Percentiles rank a stretch among this genome's conserved stretches.
phyloP scores from a whole-genome alignment of 1,140 invertebrate genomes.

The Proctacanthus coquilletti region DNA sequence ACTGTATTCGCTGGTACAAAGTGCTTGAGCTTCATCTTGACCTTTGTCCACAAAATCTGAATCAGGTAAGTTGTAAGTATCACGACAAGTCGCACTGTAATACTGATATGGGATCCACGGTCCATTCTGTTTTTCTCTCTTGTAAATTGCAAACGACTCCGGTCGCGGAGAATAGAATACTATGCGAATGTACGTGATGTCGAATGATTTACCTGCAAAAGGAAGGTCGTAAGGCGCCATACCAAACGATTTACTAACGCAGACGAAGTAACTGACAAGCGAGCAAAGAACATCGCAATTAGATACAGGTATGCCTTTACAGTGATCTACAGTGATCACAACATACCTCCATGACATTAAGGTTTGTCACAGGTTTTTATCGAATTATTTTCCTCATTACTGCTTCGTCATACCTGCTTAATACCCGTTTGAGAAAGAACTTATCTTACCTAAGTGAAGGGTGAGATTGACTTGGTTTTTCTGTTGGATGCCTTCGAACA shows the following conservation, averaged over 20 bases:
- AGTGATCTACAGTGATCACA: too few relatives aligned
- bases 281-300: background rate
- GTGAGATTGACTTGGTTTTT: constrained; percentile 87
- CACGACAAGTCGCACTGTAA: constrained; percentile 82
- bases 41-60: constrained; percentile 47
- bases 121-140: constrained; percentile 59
- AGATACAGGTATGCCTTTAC: too few relatives aligned
- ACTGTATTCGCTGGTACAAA: constrained; percentile 92
- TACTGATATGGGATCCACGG: constrained; percentile 93
- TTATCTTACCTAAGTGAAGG: constrained; percentile 70
- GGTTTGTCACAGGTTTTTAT: too few relatives aligned
- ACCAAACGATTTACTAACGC: background rate
- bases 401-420: too few relatives aligned
- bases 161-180: constrained; percentile 89
- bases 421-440: too few relatives aligned
- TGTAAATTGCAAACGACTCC: constrained; percentile 95
- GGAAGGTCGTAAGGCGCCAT: too few relatives aligned
- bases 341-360: background rate
- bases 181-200: constrained; percentile 90
- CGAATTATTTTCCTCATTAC: too few relatives aligned
- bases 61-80: constrained; percentile 75
- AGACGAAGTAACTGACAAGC: background rate
- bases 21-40: constrained; percentile 68
- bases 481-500: constrained; percentile 82
- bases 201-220: constrained; percentile 77